Conservation (phyloP, 1,140 invertebrate species). For the Olivierus martensii region DNA sequence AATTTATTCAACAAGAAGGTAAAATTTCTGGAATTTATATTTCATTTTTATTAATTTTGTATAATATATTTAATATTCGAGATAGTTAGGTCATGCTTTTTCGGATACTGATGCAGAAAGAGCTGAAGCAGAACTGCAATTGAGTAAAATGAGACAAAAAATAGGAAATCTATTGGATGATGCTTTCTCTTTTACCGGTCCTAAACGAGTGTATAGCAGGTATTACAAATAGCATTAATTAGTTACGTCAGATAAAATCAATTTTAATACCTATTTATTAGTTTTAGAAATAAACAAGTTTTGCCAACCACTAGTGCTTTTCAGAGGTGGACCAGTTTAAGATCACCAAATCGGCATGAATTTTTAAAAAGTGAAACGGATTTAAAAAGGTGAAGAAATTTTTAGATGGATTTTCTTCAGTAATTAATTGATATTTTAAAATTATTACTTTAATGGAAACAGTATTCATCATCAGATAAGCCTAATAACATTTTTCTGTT, state of each 20-base stretch:
- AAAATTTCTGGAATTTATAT: too few relatives aligned
- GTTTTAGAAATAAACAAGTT: conserved; percentile 11
- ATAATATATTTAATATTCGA: too few relatives aligned
- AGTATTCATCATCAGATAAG: too few relatives aligned
- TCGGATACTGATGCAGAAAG: conserved; percentile 3
- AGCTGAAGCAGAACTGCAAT: conserved; percentile 3
- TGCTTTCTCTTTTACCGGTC: conserved; percentile 8
- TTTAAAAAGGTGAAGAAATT: too few relatives aligned
- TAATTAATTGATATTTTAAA: too few relatives aligned
- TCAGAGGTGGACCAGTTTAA: conserved; percentile 2
- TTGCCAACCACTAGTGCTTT: conserved; percentile 4
- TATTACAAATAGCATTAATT: too few relatives aligned
- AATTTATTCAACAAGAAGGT: too few relatives aligned
- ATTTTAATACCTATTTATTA: neutral
- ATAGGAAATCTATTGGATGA: conserved; percentile 11
- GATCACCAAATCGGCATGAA: neutral
- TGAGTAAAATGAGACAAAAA: conserved; percentile 7
- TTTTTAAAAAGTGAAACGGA: too few relatives aligned
- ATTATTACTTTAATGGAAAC: too few relatives aligned
- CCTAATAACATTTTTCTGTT: too few relatives aligned
- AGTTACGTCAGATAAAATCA: neutral
- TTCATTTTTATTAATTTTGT: too few relatives aligned
- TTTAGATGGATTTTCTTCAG: too few relatives aligned
- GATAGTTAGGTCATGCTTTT: neutral
- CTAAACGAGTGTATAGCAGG: conserved; percentile 9